These are phyloP conservation scores for Scaptomyza graminum DNA, from an alignment of 1,140 invertebrate species.

Conservation along the genomic window DNA sequence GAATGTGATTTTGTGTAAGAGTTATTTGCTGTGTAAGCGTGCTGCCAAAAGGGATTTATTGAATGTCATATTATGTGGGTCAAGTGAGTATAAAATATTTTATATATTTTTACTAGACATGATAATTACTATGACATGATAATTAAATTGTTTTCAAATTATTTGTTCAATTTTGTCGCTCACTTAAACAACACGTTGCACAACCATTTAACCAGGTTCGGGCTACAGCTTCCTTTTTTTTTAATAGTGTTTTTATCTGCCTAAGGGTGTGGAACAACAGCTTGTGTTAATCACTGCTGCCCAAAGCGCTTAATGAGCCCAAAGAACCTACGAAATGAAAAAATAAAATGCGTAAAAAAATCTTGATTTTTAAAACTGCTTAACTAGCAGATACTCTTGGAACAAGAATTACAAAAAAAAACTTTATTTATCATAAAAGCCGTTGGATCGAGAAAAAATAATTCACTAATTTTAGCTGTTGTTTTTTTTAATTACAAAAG, in stretches of 20 bases:
- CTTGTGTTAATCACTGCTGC: conserved; percentile 71
- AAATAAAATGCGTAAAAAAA: conserved; percentile 17
- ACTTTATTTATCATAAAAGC: too few species aligned
- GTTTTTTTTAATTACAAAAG: too few species aligned
- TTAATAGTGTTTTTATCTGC: conserved; percentile 26
- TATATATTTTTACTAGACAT: background rate
- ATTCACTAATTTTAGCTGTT: too few species aligned
- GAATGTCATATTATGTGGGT: background rate
- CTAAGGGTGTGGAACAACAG: conserved; percentile 61
- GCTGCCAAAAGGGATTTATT: background rate
- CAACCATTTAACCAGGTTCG: background rate
- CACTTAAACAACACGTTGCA: conserved; percentile 1
- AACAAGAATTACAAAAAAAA: too few species aligned
- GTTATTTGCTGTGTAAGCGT: background rate
- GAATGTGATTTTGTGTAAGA: background rate
- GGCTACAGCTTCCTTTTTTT: background rate
- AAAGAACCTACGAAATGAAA: conserved; percentile 38
- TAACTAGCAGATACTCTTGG: conserved; percentile 3
- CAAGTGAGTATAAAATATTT: too few species aligned
- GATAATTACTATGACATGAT: background rate
- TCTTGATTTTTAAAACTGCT: background rate
- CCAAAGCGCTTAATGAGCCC: conserved; percentile 75
- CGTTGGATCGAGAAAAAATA: too few species aligned
- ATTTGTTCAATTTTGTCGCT: conserved; percentile 35
- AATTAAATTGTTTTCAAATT: conserved; percentile 34